These are phyloP conservation scores for Hololepta plana DNA, from an alignment of 2,888 invertebrate genomes.

Conservation along the genomic window DNA sequence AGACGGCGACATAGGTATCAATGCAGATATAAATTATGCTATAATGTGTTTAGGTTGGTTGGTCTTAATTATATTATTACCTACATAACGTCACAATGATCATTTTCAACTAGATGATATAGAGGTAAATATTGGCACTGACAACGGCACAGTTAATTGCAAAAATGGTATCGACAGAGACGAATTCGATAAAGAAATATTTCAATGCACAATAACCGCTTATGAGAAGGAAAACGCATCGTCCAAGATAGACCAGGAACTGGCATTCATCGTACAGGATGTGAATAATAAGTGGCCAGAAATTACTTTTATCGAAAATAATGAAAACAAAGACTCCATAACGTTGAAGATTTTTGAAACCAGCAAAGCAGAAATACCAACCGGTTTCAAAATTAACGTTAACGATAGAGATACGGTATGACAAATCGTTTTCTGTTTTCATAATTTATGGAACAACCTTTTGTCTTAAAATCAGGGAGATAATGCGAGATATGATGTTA, in stretches of 20 bases:
- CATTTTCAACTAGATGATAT: too few relatives aligned
- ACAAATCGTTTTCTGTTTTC: slow-evolving; percentile 3
- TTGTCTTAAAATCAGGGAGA: slow-evolving; percentile 28
- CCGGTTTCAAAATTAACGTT: slow-evolving; percentile 24
- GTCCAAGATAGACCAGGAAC: slow-evolving; percentile 7
- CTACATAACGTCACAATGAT: too few relatives aligned
- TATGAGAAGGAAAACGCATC: slow-evolving; percentile 1
- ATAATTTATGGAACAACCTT: neutral
- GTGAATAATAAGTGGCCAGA: slow-evolving; percentile 49
- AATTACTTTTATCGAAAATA: slow-evolving; percentile 21
- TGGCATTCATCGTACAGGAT: slow-evolving; percentile 29
- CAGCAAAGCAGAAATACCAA: too few relatives aligned
- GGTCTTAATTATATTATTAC: too few relatives aligned
- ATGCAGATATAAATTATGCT: slow-evolving; percentile 34
- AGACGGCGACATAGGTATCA: slow-evolving; percentile 42
- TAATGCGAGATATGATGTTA: slow-evolving; percentile 37
- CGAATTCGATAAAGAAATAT: slow-evolving; percentile 14
- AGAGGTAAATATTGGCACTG: slow-evolving; percentile 1
- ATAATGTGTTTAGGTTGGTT: too few relatives aligned
- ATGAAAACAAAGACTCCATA: slow-evolving; percentile 3
- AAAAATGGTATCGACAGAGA: slow-evolving; percentile 23
- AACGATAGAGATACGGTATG: slow-evolving; percentile 24
- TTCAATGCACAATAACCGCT: slow-evolving; percentile 16
- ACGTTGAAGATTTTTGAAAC: too few relatives aligned
- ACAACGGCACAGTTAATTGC: slow-evolving; percentile 11